A percentile compares a stretch with the other conserved stretches of the same genome.
Conservation (phyloP, 2,113 vertebrate species). For the Pelvicachromis taeniatus region DNA sequence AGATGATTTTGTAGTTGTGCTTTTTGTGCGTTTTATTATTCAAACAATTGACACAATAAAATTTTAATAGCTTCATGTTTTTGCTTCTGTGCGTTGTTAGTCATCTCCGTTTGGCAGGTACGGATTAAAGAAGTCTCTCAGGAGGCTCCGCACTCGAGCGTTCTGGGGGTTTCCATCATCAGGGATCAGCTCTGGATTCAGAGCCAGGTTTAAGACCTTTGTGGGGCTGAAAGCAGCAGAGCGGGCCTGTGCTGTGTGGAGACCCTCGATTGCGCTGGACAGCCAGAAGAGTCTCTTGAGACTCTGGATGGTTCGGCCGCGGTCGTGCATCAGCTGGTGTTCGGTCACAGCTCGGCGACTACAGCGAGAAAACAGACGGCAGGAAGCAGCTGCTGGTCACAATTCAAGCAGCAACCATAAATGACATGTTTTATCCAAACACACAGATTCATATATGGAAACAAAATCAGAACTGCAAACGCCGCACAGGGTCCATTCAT, state of each 20-base stretch:
- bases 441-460: background rate
- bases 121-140: conserved; percentile 63
- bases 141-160: conserved; percentile 39
- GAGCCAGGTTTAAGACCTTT: background rate
- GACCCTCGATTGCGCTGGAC: conserved; percentile 69
- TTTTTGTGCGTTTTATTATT: background rate
- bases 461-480: background rate
- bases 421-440: background rate
- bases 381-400: background rate
- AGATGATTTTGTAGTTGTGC: background rate
- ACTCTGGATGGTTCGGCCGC: conserved; percentile 72
- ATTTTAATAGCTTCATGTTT: background rate
- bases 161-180: background rate
- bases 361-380: background rate
- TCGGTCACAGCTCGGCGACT: conserved; percentile 78
- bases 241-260: conserved; percentile 73
- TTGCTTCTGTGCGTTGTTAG: background rate
- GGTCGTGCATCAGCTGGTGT: conserved; percentile 79
- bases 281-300: conserved; percentile 80
- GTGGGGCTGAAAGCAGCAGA: background rate
- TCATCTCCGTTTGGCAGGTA: conserved; percentile 38
- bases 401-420: background rate
- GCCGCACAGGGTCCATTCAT: background rate
- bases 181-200: conserved; percentile 9
- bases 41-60: background rate